A percentile compares a stretch with the other conserved stretches of the same genome.
These are phyloP conservation scores for Pampusana beccarii DNA, from an alignment of 2,113 vertebrate species.

Conservation along the genomic window DNA sequence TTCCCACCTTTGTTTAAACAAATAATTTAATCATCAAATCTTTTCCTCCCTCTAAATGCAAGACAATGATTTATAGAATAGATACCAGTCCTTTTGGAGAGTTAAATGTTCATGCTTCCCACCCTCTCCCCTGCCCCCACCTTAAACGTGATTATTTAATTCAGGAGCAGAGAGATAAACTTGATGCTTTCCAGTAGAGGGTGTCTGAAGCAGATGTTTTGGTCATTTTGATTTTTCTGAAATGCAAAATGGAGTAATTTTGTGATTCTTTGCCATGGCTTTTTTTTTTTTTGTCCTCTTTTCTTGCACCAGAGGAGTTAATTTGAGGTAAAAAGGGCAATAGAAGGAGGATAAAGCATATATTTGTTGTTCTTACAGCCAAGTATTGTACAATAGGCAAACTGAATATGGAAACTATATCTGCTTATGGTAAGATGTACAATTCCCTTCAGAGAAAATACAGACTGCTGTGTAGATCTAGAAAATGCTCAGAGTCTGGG, in stretches of 20 bases:
- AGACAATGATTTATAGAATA: background rate
- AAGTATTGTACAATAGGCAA: background rate
- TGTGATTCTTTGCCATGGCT: background rate
- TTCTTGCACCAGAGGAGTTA: background rate
- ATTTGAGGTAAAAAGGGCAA: background rate
- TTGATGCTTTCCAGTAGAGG: constrained; percentile 19
- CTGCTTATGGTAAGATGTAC: background rate
- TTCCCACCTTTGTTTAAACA: background rate
- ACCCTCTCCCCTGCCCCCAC: accelerated
- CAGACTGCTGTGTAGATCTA: background rate
- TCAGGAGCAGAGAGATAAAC: background rate
- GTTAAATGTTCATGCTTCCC: background rate
- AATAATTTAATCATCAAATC: background rate
- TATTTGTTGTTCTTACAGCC: background rate
- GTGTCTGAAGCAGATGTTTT: constrained; percentile 26
- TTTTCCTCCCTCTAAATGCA: background rate
- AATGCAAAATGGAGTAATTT: background rate
- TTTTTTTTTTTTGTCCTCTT: background rate
- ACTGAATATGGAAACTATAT: background rate
- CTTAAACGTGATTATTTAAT: background rate
- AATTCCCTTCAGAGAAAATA: background rate
- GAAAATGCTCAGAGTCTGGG: constrained; percentile 1
- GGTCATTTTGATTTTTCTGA: background rate
- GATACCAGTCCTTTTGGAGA: background rate
- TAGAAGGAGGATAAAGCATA: background rate